Evolutionary conservation across 2,888 invertebrate species (phyloP), one percentile per base, ranked within the genome.

Genomic region (Lasiommata megera): DNA sequence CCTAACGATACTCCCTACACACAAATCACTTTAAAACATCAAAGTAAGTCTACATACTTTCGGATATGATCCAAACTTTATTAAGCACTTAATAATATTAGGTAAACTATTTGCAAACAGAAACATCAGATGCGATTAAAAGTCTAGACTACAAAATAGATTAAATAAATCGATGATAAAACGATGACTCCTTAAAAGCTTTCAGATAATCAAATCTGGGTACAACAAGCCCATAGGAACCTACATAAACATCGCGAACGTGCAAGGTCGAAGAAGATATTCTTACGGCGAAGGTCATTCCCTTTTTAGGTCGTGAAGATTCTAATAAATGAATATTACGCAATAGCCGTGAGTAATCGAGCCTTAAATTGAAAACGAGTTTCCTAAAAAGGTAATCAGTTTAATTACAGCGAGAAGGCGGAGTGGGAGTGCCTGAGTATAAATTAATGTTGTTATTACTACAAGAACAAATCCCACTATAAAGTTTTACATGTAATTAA

Each of bases 301-400:
- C 51, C 51, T 23, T 51, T 38, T 51, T 16, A 37, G 51, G 51
- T 51, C 11, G 48, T n/a, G 36, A 12, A 23, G 36, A 37, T 12
- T 37, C 48, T 23, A 37, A 23, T 36, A 12, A 37, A 48, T 23
- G 48, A 48, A 48, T 48, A 23, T 48, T 48, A 37, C 48, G 48
- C 48, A 37, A 37, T 48, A 37, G 48, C 34, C 12, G 18, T 48
- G 48, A 48, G 48, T 48, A 37, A 48, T 48, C 48, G 14, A 36
- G 48, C 48, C 48, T 46, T 46, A 46, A 31, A 46, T 46, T 46
- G 46, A 48, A 18, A 23, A 48, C 36, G 12, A 8, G 18, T 37
- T 48, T 36, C 48, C 48, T 23, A 48, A 48, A 48, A 48, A 5
- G 48, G 48, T 18, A 14, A 36, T 48, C 37, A 11, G 16, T 31